Evolutionary conservation across 2,888 invertebrate genomes (phyloP).

Genomic region (Isoperla grammatica): DNA sequence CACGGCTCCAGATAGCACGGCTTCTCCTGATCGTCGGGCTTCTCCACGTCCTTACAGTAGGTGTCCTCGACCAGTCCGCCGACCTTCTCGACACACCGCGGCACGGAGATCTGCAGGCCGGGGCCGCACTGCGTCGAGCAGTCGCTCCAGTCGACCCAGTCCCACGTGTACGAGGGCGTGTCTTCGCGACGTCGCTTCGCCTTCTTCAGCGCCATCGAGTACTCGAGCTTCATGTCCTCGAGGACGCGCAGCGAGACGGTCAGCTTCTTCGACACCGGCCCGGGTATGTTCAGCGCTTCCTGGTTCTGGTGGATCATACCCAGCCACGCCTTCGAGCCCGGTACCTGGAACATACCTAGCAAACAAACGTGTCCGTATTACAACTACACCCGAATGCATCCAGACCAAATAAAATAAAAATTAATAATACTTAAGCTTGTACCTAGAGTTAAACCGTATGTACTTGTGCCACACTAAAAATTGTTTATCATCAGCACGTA

Average conservation of each 20-base stretch:
- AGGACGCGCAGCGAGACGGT: slow-evolving; percentile 39
- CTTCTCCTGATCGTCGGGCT: slow-evolving; percentile 42
- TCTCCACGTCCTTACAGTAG: slow-evolving; percentile 36
- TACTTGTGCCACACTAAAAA: too few species aligned
- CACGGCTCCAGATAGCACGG: slow-evolving; percentile 48
- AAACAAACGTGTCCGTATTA: slow-evolving; percentile 32
- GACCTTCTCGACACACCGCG: slow-evolving; percentile 47
- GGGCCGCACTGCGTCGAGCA: slow-evolving; percentile 52
- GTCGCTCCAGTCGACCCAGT: slow-evolving; percentile 48
- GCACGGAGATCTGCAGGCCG: slow-evolving; percentile 43
- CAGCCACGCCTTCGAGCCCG: slow-evolving; percentile 41
- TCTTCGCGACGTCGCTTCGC: slow-evolving; percentile 43
- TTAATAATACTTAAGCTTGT: too few species aligned
- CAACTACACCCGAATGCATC: too few species aligned
- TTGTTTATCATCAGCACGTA: too few species aligned
- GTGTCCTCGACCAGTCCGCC: slow-evolving; percentile 48
- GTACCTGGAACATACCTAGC: slow-evolving; percentile 40
- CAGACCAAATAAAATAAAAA: too few species aligned
- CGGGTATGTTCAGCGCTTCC: slow-evolving; percentile 45
- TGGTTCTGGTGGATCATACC: slow-evolving; percentile 41
- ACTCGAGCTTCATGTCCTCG: slow-evolving; percentile 36
- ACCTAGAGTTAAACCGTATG: too few species aligned
- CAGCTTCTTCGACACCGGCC: slow-evolving; percentile 47
- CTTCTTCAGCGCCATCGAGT: slow-evolving; percentile 35
- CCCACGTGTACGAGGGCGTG: slow-evolving; percentile 44